Conservation (phyloP, 2,797 vertebrate genomes). For the Pteropus rufus region DNA sequence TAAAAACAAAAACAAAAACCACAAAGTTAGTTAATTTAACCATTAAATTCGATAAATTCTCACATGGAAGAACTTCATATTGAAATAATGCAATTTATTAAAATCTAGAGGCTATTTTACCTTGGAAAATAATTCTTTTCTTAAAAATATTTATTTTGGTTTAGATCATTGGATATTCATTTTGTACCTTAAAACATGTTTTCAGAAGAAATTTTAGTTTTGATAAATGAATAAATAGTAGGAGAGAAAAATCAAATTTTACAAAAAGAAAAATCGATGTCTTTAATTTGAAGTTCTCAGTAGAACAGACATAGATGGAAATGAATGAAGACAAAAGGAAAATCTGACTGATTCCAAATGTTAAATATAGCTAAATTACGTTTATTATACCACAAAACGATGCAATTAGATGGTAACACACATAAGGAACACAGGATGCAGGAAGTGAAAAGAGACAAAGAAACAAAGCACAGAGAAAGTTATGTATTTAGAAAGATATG, state of each 20-base stretch:
- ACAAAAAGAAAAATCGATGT: neutral
- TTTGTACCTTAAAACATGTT: neutral
- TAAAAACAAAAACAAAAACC: neutral
- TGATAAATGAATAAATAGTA: neutral
- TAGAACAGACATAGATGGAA: neutral
- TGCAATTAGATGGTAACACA: neutral
- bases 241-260: neutral
- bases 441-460: neutral
- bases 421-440: neutral
- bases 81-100: neutral
- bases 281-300: neutral
- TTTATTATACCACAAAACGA: neutral
- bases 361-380: neutral
- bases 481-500: neutral
- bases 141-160: neutral
- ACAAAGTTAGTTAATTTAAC: neutral
- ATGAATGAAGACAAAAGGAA: neutral
- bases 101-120: neutral
- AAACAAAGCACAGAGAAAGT: neutral
- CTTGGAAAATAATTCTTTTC: neutral
- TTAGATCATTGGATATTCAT: neutral
- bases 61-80: neutral
- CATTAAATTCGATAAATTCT: neutral
- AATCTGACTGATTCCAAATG: neutral
- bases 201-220: slow-evolving; percentile 32